Evolutionary conservation across 1,140 invertebrate species (phyloP), one percentile per base, ranked within the genome.

Genomic region (Coelopa frigida): DNA sequence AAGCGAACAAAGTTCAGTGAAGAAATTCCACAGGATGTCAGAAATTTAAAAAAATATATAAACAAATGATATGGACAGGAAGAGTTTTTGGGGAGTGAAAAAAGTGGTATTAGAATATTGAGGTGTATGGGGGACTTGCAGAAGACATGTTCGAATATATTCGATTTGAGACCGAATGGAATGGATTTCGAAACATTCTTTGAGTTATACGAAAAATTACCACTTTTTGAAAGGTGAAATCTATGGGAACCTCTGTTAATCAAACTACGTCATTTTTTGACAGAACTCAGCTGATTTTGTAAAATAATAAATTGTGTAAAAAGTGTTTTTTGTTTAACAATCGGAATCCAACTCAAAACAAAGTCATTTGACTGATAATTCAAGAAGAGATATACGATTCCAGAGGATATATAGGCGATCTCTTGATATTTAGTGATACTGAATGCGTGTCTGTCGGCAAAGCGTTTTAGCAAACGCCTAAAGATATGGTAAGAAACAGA

Each of bases 401-500:
- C 23, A 22, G 22, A 26, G 29, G 24, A 23, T 26, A 40, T 17
- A 40, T 40, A 40, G 29, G 29, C 38, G 29, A 40, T 17, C 10
- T n/a, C n/a, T n/a, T n/a, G n/a, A n/a, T n/a, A 29, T 12, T 39
- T 26, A 40, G 29, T 40, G 26, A 24, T 3, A 42, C 15, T 42
- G 40, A 11, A 42, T 42, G 40, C n/a, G 32, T 20, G n/a, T 27
- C 18, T n/a, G 22, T 17, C 26, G 24, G 24, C 32, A 15, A 27
- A 42, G 40, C 40, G 40, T 42, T 42, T 26, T 29, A 17, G 15
- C 2, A 15, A 26, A 23, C 11, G 23, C 6, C 18, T 22, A 15
- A 21, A 40, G 23, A 15, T 15, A 46, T 38, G 36, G 36, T 46
- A 27, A 40, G 24, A 12, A 18, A 39, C 38, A 31, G n/a, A 45